Evolutionary conservation across 2,113 vertebrate species (phyloP).

Genomic region (Phyllopteryx taeniolatus): DNA sequence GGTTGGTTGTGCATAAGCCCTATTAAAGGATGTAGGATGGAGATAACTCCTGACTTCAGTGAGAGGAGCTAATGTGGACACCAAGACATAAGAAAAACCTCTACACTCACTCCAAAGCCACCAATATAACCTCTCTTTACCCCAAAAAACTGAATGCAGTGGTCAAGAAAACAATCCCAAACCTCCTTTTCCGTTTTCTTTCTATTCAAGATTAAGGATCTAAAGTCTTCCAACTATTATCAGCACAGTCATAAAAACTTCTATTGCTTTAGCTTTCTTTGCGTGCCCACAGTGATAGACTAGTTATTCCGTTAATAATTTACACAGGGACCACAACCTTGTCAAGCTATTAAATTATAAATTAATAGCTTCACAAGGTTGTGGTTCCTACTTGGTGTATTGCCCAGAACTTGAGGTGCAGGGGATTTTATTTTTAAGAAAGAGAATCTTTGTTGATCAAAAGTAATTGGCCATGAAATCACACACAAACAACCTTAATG

Average conservation of each 20-base stretch:
- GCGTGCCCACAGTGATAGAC: constrained; percentile 28
- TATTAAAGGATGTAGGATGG: no score
- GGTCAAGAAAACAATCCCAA: constrained; percentile 20
- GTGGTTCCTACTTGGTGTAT: constrained; percentile 31
- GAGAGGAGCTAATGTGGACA: neutral
- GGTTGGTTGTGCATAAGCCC: no score
- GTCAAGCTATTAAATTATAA: constrained; percentile 13
- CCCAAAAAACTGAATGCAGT: neutral
- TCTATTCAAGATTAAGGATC: constrained; percentile 21
- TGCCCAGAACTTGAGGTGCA: constrained; percentile 29
- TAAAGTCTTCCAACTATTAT: constrained; percentile 29
- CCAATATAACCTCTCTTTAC: neutral
- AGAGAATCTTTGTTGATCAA: neutral
- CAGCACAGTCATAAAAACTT: constrained; percentile 37
- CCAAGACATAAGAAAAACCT: neutral
- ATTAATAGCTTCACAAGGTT: constrained; percentile 29
- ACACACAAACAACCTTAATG: constrained; percentile 35
- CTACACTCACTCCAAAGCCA: neutral
- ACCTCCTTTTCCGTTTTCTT: constrained; percentile 32
- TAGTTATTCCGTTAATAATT: constrained; percentile 30
- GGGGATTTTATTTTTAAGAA: constrained; percentile 46
- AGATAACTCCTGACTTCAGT: neutral
- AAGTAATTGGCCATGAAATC: constrained; percentile 33
- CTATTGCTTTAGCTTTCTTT: constrained; percentile 20
- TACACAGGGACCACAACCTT: constrained; percentile 15